Base-by-base conservation (phyloP, 2,888 invertebrate genomes). In the Calameuta filiformis region DNA sequence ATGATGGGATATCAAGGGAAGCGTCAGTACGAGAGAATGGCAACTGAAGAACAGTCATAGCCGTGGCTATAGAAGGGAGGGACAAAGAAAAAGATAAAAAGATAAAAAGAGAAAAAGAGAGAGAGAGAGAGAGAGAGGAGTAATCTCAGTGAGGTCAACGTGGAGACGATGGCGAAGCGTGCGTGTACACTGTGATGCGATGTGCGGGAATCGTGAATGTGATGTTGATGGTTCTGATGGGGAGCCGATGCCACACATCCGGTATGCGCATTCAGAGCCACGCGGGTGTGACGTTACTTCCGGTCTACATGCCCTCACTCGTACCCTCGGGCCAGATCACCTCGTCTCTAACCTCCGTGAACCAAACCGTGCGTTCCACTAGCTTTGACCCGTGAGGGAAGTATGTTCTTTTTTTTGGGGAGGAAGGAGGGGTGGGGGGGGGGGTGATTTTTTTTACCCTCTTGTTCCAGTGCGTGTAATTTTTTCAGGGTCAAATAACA, bases 201-300 rank as follows among this genome's bases (percentile, higher is more conserved):
- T 87, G 86, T 86, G 86, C 87, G 84, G 86, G 87, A 87, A 89
- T 89, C 85, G 89, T 90, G 89, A 90, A 89, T 88, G 90, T 87
- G 89, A 88, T 89, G 91, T 89, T 89, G 90, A 91, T 90, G 90
- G 90, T 86, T 88, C 87, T 88, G 90, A 91, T 91, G 91, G 91
- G 90, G 91, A 91, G 91, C 91, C 91, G 91, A 91, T 91, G 91
- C 90, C 91, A 90, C 90, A 89, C 91, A 91, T 91, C 91, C 91
- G 91, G 91, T 91, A 91, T 91, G 91, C 91, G 91, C 91, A 91
- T 91, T 91, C 90, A 91, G 89, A 91, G 87, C 89, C 91, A 91
- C 89, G 91, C 91, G 91, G 90, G 89, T 91, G 91, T 91, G 91
- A 91, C 91, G 91, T 90, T 91, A 89, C 90, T 91, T 91, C 91